phyloP scores from a whole-genome alignment of 2,888 invertebrate species.

The Ectobius pallidus region DNA sequence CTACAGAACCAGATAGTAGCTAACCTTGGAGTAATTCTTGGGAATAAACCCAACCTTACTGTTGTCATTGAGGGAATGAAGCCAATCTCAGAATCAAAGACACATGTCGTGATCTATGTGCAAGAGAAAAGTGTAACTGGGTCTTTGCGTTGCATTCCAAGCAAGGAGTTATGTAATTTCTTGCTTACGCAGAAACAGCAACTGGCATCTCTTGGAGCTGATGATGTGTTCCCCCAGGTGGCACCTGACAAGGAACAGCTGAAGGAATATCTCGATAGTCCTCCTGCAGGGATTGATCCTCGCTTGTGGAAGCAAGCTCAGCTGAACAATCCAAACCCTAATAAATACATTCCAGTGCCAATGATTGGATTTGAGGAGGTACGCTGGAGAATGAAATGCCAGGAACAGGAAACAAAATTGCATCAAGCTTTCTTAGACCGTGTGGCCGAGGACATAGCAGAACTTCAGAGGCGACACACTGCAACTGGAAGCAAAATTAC shows the following conservation, averaged over 20 bases:
- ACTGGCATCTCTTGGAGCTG: slow-evolving; percentile 73
- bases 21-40: slow-evolving; percentile 73
- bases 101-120: slow-evolving; percentile 77
- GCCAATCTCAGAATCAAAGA: slow-evolving; percentile 77
- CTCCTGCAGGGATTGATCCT: slow-evolving; percentile 91
- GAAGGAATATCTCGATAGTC: slow-evolving; percentile 86
- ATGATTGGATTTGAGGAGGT: slow-evolving; percentile 84
- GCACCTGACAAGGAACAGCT: slow-evolving; percentile 79
- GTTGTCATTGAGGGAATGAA: slow-evolving; percentile 80
- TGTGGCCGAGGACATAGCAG: slow-evolving; percentile 77
- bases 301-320: slow-evolving; percentile 96
- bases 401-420: slow-evolving; percentile 81
- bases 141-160: slow-evolving; percentile 70
- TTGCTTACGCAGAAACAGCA: slow-evolving; percentile 75
- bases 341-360: slow-evolving; percentile 89
- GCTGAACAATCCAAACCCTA: slow-evolving; percentile 91
- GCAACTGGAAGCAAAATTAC: slow-evolving; percentile 80
- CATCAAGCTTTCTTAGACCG: slow-evolving; percentile 82
- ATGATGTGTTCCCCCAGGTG: slow-evolving; percentile 73
- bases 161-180: slow-evolving; percentile 72
- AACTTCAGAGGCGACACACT: slow-evolving; percentile 80
- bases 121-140: slow-evolving; percentile 70
- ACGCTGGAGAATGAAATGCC: slow-evolving; percentile 78
- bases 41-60: slow-evolving; percentile 82
- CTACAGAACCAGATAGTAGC: slow-evolving; percentile 73